These are phyloP conservation scores for Catharus ustulatus DNA, from an alignment of 2,797 vertebrate genomes.

Conservation along the genomic window DNA sequence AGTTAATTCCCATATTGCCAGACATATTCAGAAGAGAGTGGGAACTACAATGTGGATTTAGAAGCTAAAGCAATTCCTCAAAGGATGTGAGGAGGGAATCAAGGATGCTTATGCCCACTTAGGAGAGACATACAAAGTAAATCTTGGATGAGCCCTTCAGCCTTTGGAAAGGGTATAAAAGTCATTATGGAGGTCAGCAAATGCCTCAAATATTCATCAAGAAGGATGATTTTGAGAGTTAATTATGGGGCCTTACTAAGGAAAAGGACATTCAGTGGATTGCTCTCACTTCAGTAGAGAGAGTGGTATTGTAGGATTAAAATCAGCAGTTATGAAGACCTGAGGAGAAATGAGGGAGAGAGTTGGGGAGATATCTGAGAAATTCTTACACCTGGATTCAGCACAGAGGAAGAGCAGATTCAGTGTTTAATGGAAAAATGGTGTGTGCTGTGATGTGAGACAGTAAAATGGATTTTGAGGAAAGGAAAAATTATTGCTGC, in stretches of 20 bases:
- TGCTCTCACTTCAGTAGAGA: neutral
- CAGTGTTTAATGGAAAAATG: neutral
- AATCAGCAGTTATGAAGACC: neutral
- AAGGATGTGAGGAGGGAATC: neutral
- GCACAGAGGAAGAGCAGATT: neutral
- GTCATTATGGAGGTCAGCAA: neutral
- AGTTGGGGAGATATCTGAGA: neutral
- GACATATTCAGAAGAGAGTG: neutral
- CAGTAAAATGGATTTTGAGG: neutral
- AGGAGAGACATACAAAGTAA: neutral
- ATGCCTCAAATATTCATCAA: neutral
- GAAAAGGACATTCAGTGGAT: neutral
- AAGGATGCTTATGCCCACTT: neutral
- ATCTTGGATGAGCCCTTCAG: neutral
- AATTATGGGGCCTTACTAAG: neutral
- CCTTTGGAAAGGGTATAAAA: neutral
- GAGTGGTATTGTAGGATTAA: neutral
- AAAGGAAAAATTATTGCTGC: neutral
- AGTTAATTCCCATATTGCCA: neutral
- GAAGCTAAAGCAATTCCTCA: neutral
- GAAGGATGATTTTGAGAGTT: neutral
- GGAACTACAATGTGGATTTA: neutral
- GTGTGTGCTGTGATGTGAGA: neutral
- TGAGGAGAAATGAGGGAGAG: neutral
- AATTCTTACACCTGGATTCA: neutral